Conservation (phyloP, 35 echinoderm and acorn worm genomes). For the Heliocidaris erythrogramma region DNA sequence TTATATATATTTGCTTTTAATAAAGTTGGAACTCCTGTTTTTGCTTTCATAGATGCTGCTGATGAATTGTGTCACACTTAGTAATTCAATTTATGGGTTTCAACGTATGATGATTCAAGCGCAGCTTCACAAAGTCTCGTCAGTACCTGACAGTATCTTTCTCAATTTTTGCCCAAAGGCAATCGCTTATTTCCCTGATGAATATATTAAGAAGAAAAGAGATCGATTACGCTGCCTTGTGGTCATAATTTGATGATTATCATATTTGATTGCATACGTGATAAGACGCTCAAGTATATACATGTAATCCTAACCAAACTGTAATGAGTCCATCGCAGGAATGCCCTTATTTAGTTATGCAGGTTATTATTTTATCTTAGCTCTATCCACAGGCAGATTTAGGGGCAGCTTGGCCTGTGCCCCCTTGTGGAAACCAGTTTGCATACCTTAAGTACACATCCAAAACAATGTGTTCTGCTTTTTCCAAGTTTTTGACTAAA, state of each 20-base stretch:
- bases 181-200: neutral
- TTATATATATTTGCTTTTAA: too few relatives aligned
- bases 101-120: neutral
- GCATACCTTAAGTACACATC: too few relatives aligned
- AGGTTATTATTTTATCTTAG: too few relatives aligned
- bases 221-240: neutral
- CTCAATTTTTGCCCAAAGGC: neutral
- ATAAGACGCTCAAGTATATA: neutral
- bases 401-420: too few relatives aligned
- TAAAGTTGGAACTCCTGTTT: too few relatives aligned
- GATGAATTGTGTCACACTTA: neutral
- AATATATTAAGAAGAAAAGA: constrained; percentile 9
- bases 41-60: neutral
- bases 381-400: too few relatives aligned
- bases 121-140: neutral
- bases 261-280: constrained; percentile 4
- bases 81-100: neutral
- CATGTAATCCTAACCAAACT: neutral
- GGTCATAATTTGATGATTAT: neutral
- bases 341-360: neutral
- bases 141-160: neutral
- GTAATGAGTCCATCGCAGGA: neutral
- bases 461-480: too few relatives aligned
- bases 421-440: too few relatives aligned
- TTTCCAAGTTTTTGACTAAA: too few relatives aligned